phyloP scores from a whole-genome alignment of 2,113 vertebrate species.

The Anguilla rostrata region DNA sequence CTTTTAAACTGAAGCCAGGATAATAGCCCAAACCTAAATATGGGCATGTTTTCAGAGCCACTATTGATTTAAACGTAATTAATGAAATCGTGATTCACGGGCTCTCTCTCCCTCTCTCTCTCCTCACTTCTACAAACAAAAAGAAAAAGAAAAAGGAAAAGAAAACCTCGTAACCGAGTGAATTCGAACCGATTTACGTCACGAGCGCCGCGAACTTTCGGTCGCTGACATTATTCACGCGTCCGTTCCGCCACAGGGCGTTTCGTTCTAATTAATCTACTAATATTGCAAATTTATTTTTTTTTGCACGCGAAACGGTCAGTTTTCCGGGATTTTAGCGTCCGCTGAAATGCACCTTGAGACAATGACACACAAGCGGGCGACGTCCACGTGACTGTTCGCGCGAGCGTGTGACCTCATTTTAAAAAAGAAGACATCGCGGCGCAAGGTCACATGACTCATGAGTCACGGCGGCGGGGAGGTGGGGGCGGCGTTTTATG shows the following conservation, averaged over 20 bases:
- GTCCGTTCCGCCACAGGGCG: not conserved
- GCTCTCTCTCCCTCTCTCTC: too few species aligned
- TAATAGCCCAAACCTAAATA: not conserved
- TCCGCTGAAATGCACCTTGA: not conserved
- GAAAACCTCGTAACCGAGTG: not conserved
- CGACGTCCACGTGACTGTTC: not conserved
- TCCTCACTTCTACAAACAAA: not conserved
- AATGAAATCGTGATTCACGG: not conserved
- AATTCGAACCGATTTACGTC: not conserved
- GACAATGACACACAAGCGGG: not conserved
- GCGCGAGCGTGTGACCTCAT: not conserved
- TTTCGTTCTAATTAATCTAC: not conserved
- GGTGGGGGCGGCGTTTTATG: not conserved
- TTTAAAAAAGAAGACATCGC: not conserved
- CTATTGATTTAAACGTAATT: not conserved
- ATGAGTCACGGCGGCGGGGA: not conserved
- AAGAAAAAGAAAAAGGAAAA: too few species aligned
- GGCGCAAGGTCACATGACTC: not conserved
- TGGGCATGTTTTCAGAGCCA: not conserved
- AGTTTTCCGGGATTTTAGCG: not conserved
- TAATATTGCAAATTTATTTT: not conserved
- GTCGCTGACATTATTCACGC: conserved; percentile 23
- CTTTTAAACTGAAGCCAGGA: not conserved
- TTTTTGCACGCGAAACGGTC: too few species aligned
- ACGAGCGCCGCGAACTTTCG: not conserved